These are phyloP conservation scores for Drosophila helvetica DNA, from an alignment of 2,888 invertebrate genomes.

Conservation along the genomic window DNA sequence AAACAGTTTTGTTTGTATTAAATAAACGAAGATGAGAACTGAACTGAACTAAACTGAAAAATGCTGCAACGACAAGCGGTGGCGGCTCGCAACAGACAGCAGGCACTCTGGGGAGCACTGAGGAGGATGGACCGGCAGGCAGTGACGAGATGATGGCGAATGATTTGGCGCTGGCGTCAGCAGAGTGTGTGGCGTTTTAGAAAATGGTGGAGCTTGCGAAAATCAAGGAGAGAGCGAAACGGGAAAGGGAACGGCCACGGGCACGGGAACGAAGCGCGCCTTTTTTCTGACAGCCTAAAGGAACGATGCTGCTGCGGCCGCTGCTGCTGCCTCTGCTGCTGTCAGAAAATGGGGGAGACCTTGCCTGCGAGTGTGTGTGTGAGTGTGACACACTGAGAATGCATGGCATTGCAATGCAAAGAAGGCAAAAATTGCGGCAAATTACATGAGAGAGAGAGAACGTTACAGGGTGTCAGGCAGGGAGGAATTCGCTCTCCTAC, in stretches of 20 bases:
- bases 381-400: constrained; percentile 43
- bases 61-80: constrained; percentile 23
- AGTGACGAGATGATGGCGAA: constrained; percentile 42
- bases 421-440: constrained; percentile 72
- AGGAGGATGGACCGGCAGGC: constrained; percentile 48
- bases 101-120: constrained; percentile 39
- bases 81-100: constrained; percentile 34
- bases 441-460: constrained; percentile 66
- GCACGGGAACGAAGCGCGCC: constrained; percentile 56
- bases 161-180: constrained; percentile 71
- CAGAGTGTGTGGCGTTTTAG: constrained; percentile 57
- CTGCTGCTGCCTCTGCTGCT: constrained; percentile 12
- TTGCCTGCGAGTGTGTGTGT: constrained; percentile 37
- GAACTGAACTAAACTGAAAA: constrained; percentile 32
- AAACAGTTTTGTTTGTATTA: constrained; percentile 37
- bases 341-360: constrained; percentile 53
- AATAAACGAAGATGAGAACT: constrained; percentile 28
- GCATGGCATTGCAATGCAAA: constrained; percentile 63
- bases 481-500: constrained; percentile 19
- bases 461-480: constrained; percentile 60
- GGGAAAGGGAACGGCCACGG: constrained; percentile 38
- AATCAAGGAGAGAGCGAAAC: constrained; percentile 35
- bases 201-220: constrained; percentile 73
- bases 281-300: constrained; percentile 59
- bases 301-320: constrained; percentile 33